Percentiles rank a stretch among this genome's conserved stretches.
Evolutionary conservation across 2,888 invertebrate genomes (phyloP).

Genomic region (Caenorhabditis macrosperma): DNA sequence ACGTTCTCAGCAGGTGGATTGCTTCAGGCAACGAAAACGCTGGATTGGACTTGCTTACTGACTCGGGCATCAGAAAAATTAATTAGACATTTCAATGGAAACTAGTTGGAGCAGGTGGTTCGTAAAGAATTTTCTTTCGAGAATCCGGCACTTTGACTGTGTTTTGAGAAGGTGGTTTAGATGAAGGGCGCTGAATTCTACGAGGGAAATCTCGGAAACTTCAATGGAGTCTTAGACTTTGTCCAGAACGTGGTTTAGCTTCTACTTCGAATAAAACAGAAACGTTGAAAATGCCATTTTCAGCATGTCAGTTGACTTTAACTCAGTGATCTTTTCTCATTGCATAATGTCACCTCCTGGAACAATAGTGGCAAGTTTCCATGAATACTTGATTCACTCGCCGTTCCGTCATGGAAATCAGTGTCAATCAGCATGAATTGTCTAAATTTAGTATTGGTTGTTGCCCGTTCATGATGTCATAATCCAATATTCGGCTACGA

Average conservation of each 20-base stretch:
- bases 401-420: background rate
- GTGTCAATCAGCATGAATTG: background rate
- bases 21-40: background rate
- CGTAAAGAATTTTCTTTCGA: too few species aligned
- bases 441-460: background rate
- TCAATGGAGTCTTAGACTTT: too few species aligned
- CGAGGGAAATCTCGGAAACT: background rate
- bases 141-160: too few species aligned
- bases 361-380: background rate
- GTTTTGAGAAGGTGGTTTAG: too few species aligned
- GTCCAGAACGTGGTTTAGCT: too few species aligned
- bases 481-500: background rate
- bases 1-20: background rate
- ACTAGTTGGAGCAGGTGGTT: too few species aligned
- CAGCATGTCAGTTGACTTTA: background rate
- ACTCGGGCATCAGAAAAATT: background rate
- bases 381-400: conserved; percentile 1
- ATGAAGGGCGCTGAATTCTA: too few species aligned
- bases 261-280: too few species aligned
- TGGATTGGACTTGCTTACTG: too few species aligned
- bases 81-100: background rate
- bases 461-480: background rate
- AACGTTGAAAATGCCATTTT: background rate
- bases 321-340: background rate
- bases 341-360: background rate